Evolutionary conservation across 2,888 invertebrate genomes (phyloP), one percentile per base, ranked within the genome.

Genomic region (Synergus japonicus): DNA sequence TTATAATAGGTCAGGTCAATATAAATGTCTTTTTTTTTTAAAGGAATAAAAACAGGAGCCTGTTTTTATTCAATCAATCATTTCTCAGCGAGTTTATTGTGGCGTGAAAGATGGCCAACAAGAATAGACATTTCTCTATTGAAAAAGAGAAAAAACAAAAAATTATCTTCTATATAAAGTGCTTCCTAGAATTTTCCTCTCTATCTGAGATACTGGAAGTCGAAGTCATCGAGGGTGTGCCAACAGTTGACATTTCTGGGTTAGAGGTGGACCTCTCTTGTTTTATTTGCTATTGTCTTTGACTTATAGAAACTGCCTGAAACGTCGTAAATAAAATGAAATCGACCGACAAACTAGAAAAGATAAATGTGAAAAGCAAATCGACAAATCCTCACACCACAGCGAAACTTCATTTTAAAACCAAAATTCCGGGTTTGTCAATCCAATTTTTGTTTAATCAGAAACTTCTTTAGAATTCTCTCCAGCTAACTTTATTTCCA

Each of bases 111-210:
- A 60, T 60, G 4, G n/a, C 4, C 22, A 60, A 60, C 22, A 22
- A 60, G 60, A 60, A 22, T 22, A 12, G 5, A 60, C 4, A 60
- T 22, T 4, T 60, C 12, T 22, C 4, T 22, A 60, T 60, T 22
- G 4, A 7, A 60, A 1, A 18, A 76, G 80, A 78, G 80, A 76
- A 80, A n/a, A n/a, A n/a, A n/a, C n/a, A 82, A 77, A 76, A 78
- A 79, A 82, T 80, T 79, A 80, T 80, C 79, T 78, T 77, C 63
- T 79, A 78, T 79, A 80, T 79, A 82, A 82, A 82, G 76, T 77
- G 78, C 76, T 77, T 18, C 69, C 67, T 65, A 76, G 77, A 37
- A 77, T 80, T 60, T 76, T 58, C 78, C 58, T 41, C 15, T 76
- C 76, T 77, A 67, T 82, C 79, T 76, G 79, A 82, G 79, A 82